Base-by-base conservation (phyloP, 1,140 invertebrate genomes). In the Delia radicum region DNA sequence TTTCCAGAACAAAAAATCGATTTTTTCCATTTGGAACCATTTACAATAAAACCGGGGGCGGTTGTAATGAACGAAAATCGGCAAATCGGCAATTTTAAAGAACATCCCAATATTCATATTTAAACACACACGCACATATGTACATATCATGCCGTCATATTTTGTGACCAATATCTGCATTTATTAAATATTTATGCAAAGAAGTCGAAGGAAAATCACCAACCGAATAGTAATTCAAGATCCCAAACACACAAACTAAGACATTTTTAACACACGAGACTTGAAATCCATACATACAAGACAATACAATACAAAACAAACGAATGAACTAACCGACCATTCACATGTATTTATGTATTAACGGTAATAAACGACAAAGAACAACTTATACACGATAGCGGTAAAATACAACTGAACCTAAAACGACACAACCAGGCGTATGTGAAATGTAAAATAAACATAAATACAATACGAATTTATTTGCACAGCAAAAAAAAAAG, bases 371-470 rank as follows among this genome's bases (percentile, higher is more conserved):
- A 55, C 15, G 48, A 55, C 33, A 24, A 18, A 55, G 48, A 55
- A 21, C 48, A 55, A 55, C 48, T 55, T 55, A 18, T 21, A 55
- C 48, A 55, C 48, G 48, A 55, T 18, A 55, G 21, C 48, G 48
- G 18, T 55, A 55, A 55, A 55, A 55, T 24, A 55, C 48, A 55
- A 55, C 48, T 55, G 48, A 55, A 55, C 18, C 24, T 7, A 55
- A 55, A 4, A 21, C 48, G n/a, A 18, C 10, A 24, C 48, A 55
- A 18, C 21, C 6, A 55, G 48, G 48, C 48, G 48, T 55, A 55
- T 55, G 48, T 55, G 48, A n/a, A 55, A 55, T 55, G n/a, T 55
- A 55, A 48, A 55, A 55, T n/a, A n/a, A n/a, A n/a, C n/a, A n/a
- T n/a, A n/a, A n/a, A n/a, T n/a, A n/a, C n/a, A n/a, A n/a, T 55